Base-by-base conservation (phyloP, 2,797 vertebrate species). In the Borostomias antarcticus region DNA sequence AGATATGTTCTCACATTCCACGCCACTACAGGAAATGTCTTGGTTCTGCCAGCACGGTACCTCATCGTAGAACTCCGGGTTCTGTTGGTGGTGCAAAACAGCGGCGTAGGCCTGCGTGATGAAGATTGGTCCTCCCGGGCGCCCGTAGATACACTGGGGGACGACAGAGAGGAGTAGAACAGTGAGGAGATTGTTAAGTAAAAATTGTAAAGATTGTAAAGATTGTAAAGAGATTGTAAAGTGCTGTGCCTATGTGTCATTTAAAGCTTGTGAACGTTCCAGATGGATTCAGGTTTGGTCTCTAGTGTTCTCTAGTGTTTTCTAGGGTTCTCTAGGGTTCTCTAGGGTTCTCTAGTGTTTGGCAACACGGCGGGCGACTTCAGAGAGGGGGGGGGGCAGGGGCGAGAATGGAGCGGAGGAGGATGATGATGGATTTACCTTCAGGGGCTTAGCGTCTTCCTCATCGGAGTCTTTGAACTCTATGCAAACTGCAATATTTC, bases 1-100 rank as follows among this genome's bases (percentile, higher is more conserved):
- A 17, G 17, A 17, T 4, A n/a, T 17, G 40, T 8, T 43, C 40
- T 43, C 15, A 5, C 15, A 43, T n/a, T 43, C 40, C 15, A 43
- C n/a, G 2, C 40, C 7, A 13, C 7, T 37, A 11, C 13, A 37
- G 35, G 35, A 37, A 8, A n/a, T 2, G 47, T 15, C 3, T n/a
- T 5, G 17, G 47, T 19, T 6, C 62, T 9, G 1, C 21, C 3
- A 3, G 21, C 0, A 5, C 72, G 81, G 87, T 82, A 99, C 97
- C 94, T 99, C 97, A 61, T 98, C 94, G 62, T 98, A 99, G 85
- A 98, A 98, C 82, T 98, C 97, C 2, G 97, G 97, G 85, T 96
- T 98, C 86, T 98, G 97, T 54, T 99, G 97, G 80, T 99, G 97
- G 85, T 99, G 97, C 37, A 98, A 81, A 69, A 99, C 96, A 0